Evolutionary conservation across 2,113 vertebrate species (phyloP).

Genomic region (Anhinga rufa): DNA sequence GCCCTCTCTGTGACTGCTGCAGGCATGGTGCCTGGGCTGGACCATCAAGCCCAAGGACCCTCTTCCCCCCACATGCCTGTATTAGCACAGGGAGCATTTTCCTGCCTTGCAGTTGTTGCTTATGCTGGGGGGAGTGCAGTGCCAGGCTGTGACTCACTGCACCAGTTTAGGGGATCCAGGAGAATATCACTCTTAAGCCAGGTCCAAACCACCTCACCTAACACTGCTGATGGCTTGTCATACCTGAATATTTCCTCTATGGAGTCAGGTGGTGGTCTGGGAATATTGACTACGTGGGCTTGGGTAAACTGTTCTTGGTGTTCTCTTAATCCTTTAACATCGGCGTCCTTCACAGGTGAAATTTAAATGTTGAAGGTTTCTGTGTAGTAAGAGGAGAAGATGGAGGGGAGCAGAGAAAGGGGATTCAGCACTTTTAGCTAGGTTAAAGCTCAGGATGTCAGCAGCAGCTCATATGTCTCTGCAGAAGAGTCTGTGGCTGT

Average conservation of each 20-base stretch:
- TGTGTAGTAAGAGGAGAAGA: not conserved
- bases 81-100: not conserved
- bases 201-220: not conserved
- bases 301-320: not conserved
- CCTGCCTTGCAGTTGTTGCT: not conserved
- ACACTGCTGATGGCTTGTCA: not conserved
- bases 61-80: not conserved
- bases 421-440: not conserved
- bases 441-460: not conserved
- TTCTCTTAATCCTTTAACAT: not conserved
- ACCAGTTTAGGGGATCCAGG: not conserved
- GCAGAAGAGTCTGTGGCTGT: not conserved
- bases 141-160: not conserved
- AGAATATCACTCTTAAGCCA: not conserved
- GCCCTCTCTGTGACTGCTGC: not conserved
- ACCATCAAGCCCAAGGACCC: too few species aligned
- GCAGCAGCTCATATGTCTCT: not conserved
- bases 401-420: not conserved
- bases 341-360: not conserved
- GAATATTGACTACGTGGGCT: not conserved
- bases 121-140: not conserved
- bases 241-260: not conserved
- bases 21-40: not conserved
- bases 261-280: not conserved
- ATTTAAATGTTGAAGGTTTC: not conserved